Percentiles rank a stretch among this genome's conserved stretches.
Evolutionary conservation across 2,797 vertebrate genomes (phyloP).

Genomic region (Morelia viridis): DNA sequence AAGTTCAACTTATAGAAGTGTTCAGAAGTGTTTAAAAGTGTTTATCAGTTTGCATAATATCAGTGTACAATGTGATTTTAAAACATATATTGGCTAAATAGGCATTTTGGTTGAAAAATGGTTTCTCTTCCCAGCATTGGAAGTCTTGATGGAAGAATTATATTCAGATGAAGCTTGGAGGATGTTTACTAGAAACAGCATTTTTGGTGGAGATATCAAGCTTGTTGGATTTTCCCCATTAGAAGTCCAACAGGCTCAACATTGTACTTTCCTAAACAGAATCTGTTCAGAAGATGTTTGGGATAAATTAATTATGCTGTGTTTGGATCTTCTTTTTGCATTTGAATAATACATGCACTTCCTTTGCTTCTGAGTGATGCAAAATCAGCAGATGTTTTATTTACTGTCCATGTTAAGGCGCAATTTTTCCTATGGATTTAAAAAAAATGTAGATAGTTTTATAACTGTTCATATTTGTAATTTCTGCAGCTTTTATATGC

Average conservation of each 20-base stretch:
- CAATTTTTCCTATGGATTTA: neutral
- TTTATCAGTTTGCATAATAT: neutral
- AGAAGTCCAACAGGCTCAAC: neutral
- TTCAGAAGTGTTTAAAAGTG: neutral
- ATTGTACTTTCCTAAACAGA: neutral
- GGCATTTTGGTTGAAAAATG: neutral
- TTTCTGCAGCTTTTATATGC: neutral
- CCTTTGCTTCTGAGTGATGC: neutral
- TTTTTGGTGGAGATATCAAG: neutral
- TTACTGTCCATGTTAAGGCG: neutral
- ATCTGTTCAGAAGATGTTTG: neutral
- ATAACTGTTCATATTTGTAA: neutral
- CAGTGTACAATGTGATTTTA: neutral
- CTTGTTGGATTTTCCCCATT: neutral
- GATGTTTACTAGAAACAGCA: neutral
- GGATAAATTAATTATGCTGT: neutral
- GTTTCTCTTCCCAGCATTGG: neutral
- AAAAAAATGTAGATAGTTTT: neutral
- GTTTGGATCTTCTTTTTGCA: neutral
- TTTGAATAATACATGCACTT: neutral
- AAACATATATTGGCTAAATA: neutral
- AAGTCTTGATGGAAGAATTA: neutral
- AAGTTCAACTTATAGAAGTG: neutral
- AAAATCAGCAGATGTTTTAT: neutral
- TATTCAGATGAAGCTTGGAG: neutral